A percentile compares a stretch with the other conserved stretches of the same genome.
These are phyloP conservation scores for Euzetes globulus DNA, from an alignment of 2,888 invertebrate genomes.

Conservation along the genomic window DNA sequence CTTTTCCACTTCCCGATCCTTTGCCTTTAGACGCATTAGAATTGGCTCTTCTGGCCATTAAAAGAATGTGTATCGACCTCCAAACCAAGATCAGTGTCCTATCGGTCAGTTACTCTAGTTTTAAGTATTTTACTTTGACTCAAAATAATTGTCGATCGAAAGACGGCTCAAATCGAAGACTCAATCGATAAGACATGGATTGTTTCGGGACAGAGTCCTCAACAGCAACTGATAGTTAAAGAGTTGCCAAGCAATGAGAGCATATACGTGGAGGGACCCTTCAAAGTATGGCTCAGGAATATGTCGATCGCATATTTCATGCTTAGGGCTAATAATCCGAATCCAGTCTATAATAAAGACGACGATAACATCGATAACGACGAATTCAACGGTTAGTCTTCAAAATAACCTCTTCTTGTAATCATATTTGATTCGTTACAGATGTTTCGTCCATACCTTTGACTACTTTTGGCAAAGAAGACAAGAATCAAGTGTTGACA, in stretches of 20 bases:
- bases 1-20: slow-evolving; percentile 70
- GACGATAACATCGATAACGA: slow-evolving; percentile 30
- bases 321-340: slow-evolving; percentile 58
- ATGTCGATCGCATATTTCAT: slow-evolving; percentile 73
- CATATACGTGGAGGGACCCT: slow-evolving; percentile 77
- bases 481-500: slow-evolving; percentile 41
- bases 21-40: slow-evolving; percentile 68
- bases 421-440: slow-evolving; percentile 45
- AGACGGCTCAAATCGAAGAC: slow-evolving; percentile 53
- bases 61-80: slow-evolving; percentile 74
- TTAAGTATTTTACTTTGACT: background rate
- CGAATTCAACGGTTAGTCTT: slow-evolving; percentile 23
- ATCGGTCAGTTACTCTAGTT: slow-evolving; percentile 55
- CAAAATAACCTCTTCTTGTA: background rate
- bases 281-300: slow-evolving; percentile 66
- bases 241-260: slow-evolving; percentile 58
- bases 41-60: slow-evolving; percentile 71
- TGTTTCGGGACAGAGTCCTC: slow-evolving; percentile 72
- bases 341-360: background rate
- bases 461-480: slow-evolving; percentile 43
- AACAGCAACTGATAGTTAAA: slow-evolving; percentile 62
- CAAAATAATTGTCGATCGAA: background rate
- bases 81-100: slow-evolving; percentile 60
- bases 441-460: slow-evolving; percentile 56
- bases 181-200: slow-evolving; percentile 84